Evolutionary conservation across 2,888 invertebrate species (phyloP), one percentile per base, ranked within the genome.

Genomic region (Philaethria dido): DNA sequence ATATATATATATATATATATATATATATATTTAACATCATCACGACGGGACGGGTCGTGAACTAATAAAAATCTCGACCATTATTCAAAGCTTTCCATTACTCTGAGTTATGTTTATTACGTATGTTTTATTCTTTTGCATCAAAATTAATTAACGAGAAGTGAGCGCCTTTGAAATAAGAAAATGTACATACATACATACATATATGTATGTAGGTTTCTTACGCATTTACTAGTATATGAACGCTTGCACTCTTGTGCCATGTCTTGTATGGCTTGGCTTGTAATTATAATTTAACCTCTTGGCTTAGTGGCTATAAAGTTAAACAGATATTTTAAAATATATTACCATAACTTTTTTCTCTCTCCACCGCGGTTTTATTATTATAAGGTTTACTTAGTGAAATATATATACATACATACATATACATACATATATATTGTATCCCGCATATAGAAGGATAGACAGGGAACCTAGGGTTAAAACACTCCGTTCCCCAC

Each of bases 11-110:
- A 29, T 29, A 20, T 22, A n/a, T 42, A 59, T 11, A 42, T n/a
- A 42, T 14, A 48, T 36, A 50, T 9, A 16, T 50, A 39, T 14
- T 42, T 9, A 45, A 25, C 45, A 59, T 3, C 25, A 16, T 29
- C 52, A 25, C 39, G 55, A 54, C 64, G 54, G 60, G 64, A 54
- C 64, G 61, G 64, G 60, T 68, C 68, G 64, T 48, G 68, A 59
- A 64, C 68, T 68, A 54, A 60, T 64, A 68, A 68, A 68, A 61
- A 25, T 50, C 33, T 18, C 47, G 16, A n/a, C 42, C 48, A 50
- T 64, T 59, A 42, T 42, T 64, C 25, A 50, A 48, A 62, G 36
- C 44, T 62, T 48, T 62, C 33, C 36, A 48, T 48, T 16, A 33
- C 61, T 36, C 48, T 48, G 14, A 48, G n/a, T 48, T 62, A 47